phyloP scores from a whole-genome alignment of 1,140 invertebrate species.

The Homarus americanus region DNA sequence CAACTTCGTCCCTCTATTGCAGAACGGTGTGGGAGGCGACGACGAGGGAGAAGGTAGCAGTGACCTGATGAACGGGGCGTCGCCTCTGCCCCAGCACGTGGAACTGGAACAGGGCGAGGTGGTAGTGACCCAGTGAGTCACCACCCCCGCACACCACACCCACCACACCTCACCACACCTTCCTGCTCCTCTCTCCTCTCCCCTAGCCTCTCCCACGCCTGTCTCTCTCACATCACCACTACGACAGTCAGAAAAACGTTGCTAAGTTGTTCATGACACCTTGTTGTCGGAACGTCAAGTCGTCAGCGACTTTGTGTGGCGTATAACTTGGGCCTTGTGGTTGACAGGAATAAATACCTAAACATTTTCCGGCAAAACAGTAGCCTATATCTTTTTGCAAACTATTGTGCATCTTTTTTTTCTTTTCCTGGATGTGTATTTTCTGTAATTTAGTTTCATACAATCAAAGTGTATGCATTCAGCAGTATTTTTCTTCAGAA shows the following conservation, averaged over 20 bases:
- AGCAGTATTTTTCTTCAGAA: slow-evolving; percentile 33
- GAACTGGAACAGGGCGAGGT: slow-evolving; percentile 37
- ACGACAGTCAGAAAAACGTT: neutral
- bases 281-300: neutral
- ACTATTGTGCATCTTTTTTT: neutral
- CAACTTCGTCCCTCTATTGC: neutral
- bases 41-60: slow-evolving; percentile 52
- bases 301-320: neutral
- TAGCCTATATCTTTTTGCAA: slow-evolving; percentile 13
- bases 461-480: slow-evolving; percentile 46
- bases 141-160: neutral
- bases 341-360: neutral
- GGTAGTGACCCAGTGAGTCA: slow-evolving; percentile 34
- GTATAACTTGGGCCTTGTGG: slow-evolving; percentile 27
- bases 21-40: slow-evolving; percentile 53
- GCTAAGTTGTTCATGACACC: neutral
- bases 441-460: slow-evolving; percentile 36
- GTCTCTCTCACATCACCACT: neutral
- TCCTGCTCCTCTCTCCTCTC: neutral
- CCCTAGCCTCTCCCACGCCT: neutral
- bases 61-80: slow-evolving; percentile 51
- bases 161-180: slow-evolving; percentile 31
- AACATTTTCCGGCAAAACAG: neutral
- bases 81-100: slow-evolving; percentile 21
- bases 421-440: slow-evolving; percentile 17